Base-by-base conservation (phyloP, 2,888 invertebrate species). In the Habrosyne pyritoides region DNA sequence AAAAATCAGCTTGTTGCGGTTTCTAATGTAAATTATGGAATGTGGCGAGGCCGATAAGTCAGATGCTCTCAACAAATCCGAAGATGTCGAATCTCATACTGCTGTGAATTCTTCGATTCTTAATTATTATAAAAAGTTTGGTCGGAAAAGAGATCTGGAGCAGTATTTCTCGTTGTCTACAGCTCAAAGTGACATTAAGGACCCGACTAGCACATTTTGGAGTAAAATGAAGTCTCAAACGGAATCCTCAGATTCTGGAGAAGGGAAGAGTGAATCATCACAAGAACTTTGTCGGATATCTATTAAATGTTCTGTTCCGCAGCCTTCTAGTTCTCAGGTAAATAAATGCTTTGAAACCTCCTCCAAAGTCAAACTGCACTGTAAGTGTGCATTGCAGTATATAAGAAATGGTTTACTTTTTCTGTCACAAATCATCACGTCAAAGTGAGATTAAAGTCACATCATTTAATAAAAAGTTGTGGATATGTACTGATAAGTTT, bases 51-150 rank as follows among this genome's bases (percentile, higher is more conserved):
- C 63, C 42, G 71, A 71, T 22, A 67, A 71, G 63, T 55, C 53
- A 57, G 54, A 51, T 59, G 64, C 54, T 60, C 54, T 61, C 30
- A 66, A 61, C 46, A 60, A 58, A 50, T 54, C 59, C 22, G 67
- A 65, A n/a, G 74, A 73, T 53, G 61, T 71, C 30, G 71, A 73
- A 56, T 69, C 77, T 14, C 71, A 75, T 53, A 72, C 81, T 21
- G 84, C 88, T 49, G 82, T 93, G 54, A 93, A 90, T 67, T 80
- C 89, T 47, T 80, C 84, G 61, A 89, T 94, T 64, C 78, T 95
- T 69, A 95, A 96, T 73, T 96, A 96, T 80, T 96, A 95, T 75
- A 92, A 94, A 71, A 94, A 94, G 75, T 95, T 94, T 84, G 95
- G 95, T 1, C 93, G 94, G 66, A 94, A 94, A 71, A 86, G 94